phyloP scores from a whole-genome alignment of 2,113 vertebrate species.

The Dolichotis patagonum region DNA sequence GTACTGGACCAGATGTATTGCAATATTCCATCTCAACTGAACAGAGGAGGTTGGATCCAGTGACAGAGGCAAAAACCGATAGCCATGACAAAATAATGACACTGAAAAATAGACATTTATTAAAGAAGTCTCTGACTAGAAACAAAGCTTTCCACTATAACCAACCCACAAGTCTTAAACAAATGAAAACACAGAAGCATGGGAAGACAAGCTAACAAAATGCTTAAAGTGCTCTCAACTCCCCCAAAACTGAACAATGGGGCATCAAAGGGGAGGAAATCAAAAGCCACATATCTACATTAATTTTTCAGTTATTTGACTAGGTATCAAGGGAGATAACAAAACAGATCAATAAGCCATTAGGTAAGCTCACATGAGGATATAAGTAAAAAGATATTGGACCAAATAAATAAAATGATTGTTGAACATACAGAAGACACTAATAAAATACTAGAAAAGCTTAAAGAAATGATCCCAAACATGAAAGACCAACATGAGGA shows the following conservation, averaged over 20 bases:
- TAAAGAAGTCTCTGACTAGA: neutral
- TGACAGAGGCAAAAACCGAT: too few relatives aligned
- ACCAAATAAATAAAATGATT: neutral
- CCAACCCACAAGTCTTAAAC: too few relatives aligned
- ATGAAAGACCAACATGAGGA: neutral
- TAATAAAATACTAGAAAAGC: neutral
- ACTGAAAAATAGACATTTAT: neutral
- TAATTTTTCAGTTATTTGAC: neutral
- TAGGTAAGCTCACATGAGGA: neutral
- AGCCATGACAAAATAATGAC: neutral
- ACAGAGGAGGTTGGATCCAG: neutral
- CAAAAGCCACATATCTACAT: neutral
- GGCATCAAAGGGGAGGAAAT: neutral
- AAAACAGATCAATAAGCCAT: neutral
- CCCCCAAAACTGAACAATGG: neutral
- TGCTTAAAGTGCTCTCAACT: neutral
- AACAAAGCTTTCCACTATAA: too few relatives aligned
- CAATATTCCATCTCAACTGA: neutral
- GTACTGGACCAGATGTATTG: neutral
- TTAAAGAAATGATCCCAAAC: neutral
- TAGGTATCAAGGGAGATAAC: neutral
- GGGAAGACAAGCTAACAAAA: neutral
- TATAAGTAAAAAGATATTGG: neutral
- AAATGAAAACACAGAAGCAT: too few relatives aligned
- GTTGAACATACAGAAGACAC: neutral